Evolutionary conservation across 1,140 invertebrate species (phyloP).

Genomic region (Dreissena polymorpha): DNA sequence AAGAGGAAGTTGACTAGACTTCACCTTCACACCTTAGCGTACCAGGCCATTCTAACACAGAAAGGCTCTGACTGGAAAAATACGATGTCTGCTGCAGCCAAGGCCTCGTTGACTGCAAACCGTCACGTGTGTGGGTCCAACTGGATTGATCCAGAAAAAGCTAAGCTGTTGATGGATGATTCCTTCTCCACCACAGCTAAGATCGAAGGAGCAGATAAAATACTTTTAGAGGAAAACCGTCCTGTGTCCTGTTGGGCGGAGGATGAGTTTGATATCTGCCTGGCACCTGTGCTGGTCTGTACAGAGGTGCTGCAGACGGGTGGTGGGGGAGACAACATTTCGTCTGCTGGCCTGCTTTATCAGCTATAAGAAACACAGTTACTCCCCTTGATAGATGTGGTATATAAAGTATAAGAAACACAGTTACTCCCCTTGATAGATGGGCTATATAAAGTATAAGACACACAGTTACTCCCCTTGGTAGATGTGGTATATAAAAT

Average conservation of each 20-base stretch:
- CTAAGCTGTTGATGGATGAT: slow-evolving; percentile 89
- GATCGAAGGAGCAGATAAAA: slow-evolving; percentile 59
- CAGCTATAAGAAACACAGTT: slow-evolving; percentile 82
- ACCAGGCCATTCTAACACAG: slow-evolving; percentile 90
- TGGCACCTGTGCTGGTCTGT: slow-evolving; percentile 92
- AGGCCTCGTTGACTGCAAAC: slow-evolving; percentile 91
- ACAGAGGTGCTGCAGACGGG: slow-evolving; percentile 90
- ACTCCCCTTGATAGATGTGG: not conserved
- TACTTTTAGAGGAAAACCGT: slow-evolving; percentile 67
- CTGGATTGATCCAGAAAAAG: slow-evolving; percentile 86
- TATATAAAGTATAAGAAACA: no score
- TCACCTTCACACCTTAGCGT: slow-evolving; percentile 93
- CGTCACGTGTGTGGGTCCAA: slow-evolving; percentile 91
- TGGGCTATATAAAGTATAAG: no score
- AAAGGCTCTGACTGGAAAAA: slow-evolving; percentile 83
- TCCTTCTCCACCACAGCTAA: slow-evolving; percentile 87
- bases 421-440: no score
- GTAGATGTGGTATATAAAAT: no score
- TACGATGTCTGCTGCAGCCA: slow-evolving; percentile 89
- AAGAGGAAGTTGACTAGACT: slow-evolving; percentile 86
- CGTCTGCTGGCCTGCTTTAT: slow-evolving; percentile 89
- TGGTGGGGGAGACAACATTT: slow-evolving; percentile 94
- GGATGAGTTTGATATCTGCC: slow-evolving; percentile 86
- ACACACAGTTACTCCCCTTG: no score
- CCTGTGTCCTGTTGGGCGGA: slow-evolving; percentile 94